phyloP scores from a whole-genome alignment of 2,888 invertebrate species.

The Opisthograptis luteolata region DNA sequence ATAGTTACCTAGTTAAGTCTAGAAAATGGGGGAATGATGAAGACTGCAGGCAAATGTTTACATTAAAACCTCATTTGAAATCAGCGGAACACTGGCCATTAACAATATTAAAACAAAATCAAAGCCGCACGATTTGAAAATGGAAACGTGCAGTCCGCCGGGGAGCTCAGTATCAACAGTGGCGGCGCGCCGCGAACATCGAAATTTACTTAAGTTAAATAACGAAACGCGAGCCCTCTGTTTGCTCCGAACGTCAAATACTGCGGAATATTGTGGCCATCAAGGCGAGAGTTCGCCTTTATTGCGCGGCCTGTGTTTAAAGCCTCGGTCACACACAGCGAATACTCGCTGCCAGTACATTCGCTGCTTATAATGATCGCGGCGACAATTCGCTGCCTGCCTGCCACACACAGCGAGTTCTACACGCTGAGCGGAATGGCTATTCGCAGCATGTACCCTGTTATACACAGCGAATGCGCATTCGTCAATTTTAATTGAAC shows the following conservation, averaged over 20 bases:
- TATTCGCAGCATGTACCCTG: too few relatives aligned
- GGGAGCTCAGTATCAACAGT: slow-evolving; percentile 62
- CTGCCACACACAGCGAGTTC: too few relatives aligned
- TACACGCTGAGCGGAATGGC: too few relatives aligned
- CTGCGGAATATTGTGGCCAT: slow-evolving; percentile 55
- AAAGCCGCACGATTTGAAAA: slow-evolving; percentile 58
- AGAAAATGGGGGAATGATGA: not conserved
- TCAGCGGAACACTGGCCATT: slow-evolving; percentile 35
- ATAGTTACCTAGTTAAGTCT: too few relatives aligned
- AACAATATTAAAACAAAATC: slow-evolving; percentile 54
- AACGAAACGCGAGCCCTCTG: slow-evolving; percentile 81
- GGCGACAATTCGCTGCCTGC: too few relatives aligned
- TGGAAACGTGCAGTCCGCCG: slow-evolving; percentile 49
- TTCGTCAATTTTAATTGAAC: too few relatives aligned
- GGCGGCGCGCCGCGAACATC: slow-evolving; percentile 72
- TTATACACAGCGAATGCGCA: too few relatives aligned
- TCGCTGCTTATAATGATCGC: too few relatives aligned
- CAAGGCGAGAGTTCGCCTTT: slow-evolving; percentile 51
- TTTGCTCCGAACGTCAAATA: slow-evolving; percentile 76
- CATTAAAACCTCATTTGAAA: slow-evolving; percentile 8
- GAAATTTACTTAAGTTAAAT: slow-evolving; percentile 84
- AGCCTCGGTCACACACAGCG: too few relatives aligned
- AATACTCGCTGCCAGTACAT: too few relatives aligned
- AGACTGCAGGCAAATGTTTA: slow-evolving; percentile 8
- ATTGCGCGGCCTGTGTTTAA: slow-evolving; percentile 60